These are phyloP conservation scores for Pseudotriccus pelzelni DNA, from an alignment of 2,797 vertebrate genomes.

Conservation along the genomic window DNA sequence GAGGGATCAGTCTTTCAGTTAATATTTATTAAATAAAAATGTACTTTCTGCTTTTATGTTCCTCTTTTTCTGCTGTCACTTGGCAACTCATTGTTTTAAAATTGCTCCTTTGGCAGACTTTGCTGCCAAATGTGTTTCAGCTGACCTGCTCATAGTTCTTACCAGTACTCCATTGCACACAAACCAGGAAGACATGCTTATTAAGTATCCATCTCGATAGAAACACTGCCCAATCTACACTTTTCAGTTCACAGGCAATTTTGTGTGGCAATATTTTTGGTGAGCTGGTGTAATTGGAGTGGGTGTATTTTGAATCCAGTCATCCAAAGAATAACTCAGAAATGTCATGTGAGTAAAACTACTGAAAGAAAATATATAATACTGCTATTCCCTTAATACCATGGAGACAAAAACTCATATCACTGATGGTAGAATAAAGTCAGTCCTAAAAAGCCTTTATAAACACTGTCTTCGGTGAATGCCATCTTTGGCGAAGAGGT, in stretches of 20 bases:
- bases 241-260: background rate
- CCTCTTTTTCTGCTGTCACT: background rate
- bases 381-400: background rate
- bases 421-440: background rate
- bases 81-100: background rate
- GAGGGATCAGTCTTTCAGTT: background rate
- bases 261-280: background rate
- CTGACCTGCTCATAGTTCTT: background rate
- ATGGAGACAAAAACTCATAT: background rate
- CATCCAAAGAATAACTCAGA: background rate
- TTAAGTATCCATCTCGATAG: background rate
- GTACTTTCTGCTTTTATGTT: background rate
- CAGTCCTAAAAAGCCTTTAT: background rate
- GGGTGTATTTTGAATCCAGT: background rate
- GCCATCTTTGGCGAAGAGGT: background rate
- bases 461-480: background rate
- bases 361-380: background rate
- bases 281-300: background rate
- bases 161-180: background rate
- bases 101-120: conserved; percentile 5
- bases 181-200: background rate
- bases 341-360: background rate
- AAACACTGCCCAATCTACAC: background rate
- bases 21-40: background rate
- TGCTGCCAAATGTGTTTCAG: background rate